Percentiles rank a stretch among this genome's conserved stretches.
These are phyloP conservation scores for Clupea harengus DNA, from an alignment of 2,113 vertebrate genomes.

Conservation along the genomic window DNA sequence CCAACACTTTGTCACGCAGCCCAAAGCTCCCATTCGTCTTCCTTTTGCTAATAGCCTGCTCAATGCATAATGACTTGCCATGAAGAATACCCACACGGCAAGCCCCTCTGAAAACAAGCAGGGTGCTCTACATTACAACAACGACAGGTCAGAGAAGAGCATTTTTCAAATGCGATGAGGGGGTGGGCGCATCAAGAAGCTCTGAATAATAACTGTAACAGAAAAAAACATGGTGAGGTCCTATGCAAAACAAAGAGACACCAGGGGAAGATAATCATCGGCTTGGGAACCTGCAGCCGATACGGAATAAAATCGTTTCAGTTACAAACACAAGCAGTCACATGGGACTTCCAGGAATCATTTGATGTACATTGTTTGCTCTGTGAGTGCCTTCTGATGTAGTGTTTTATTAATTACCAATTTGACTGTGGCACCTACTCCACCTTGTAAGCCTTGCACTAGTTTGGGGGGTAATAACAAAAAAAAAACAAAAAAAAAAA, in stretches of 20 bases:
- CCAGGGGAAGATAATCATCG: neutral
- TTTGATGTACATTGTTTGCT: neutral
- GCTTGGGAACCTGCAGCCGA: neutral
- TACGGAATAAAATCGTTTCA: neutral
- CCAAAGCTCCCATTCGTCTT: slow-evolving; percentile 69
- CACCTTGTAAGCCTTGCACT: neutral
- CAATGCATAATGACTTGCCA: slow-evolving; percentile 78
- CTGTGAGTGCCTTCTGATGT: neutral
- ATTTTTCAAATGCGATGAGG: slow-evolving; percentile 62
- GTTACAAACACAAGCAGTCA: neutral
- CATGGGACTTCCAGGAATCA: neutral
- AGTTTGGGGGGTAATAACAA: neutral
- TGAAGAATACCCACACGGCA: slow-evolving; percentile 71
- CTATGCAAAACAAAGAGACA: slow-evolving; percentile 8
- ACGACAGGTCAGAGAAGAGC: slow-evolving; percentile 51
- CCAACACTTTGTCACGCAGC: slow-evolving; percentile 67
- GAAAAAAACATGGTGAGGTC: neutral
- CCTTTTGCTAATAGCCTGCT: slow-evolving; percentile 77
- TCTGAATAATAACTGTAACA: neutral
- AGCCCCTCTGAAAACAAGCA: slow-evolving; percentile 66
- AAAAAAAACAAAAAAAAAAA: neutral
- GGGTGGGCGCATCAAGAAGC: neutral
- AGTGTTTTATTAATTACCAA: neutral
- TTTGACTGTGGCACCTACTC: neutral
- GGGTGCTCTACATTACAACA: slow-evolving; percentile 56